Conservation (phyloP, 2,797 vertebrate genomes). For the Clangula hyemalis region DNA sequence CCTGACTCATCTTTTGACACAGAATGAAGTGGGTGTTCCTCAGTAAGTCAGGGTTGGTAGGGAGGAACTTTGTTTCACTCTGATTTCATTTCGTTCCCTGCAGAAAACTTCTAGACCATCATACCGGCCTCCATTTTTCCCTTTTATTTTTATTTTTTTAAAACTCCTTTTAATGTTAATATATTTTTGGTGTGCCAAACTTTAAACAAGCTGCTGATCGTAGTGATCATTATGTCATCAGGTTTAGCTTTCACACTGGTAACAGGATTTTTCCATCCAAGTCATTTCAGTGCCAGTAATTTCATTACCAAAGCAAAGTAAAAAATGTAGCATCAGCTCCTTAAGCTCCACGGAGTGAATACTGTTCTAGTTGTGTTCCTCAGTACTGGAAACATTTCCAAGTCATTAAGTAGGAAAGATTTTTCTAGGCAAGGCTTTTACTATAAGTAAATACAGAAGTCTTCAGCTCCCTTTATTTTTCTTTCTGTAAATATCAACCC, state of each 20-base stretch:
- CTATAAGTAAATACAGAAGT: not conserved
- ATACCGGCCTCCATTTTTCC: fast-evolving
- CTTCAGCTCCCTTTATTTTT: not conserved
- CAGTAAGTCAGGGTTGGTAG: not conserved
- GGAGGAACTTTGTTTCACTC: not conserved
- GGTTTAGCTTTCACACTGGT: not conserved
- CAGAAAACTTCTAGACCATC: not conserved
- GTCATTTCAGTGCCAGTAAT: not conserved
- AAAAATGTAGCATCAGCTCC: not conserved
- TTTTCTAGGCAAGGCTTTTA: not conserved
- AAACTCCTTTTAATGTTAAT: not conserved
- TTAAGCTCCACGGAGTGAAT: not conserved
- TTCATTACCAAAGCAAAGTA: not conserved
- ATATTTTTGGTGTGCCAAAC: not conserved
- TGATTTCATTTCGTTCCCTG: not conserved
- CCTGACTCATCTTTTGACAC: not conserved
- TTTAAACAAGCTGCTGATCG: not conserved
- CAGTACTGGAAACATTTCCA: not conserved
- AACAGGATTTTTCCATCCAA: not conserved
- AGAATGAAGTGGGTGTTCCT: not conserved
- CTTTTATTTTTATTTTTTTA: too few relatives aligned
- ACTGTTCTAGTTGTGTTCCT: not conserved
- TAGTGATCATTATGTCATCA: not conserved
- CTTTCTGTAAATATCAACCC: not conserved
- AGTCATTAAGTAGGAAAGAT: not conserved